Evolutionary conservation across 2,797 vertebrate genomes (phyloP).

Genomic region (Sebastes umbrosus): DNA sequence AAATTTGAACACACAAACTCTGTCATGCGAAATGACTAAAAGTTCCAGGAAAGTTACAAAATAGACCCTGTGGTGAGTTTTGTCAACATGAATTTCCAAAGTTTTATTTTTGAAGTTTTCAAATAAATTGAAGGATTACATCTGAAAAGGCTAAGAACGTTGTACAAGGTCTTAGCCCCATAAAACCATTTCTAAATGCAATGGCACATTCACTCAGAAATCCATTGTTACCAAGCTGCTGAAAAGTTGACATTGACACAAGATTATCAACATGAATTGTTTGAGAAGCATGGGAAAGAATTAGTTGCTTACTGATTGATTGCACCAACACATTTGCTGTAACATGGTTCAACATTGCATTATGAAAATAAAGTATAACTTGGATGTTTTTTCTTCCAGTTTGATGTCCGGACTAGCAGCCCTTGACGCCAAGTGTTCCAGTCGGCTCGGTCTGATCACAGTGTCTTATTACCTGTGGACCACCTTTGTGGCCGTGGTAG

Average conservation of each 20-base stretch:
- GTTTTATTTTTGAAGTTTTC: background rate
- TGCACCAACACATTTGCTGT: background rate
- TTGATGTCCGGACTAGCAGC: conserved; percentile 96
- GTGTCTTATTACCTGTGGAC: conserved; percentile 98
- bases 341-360: background rate
- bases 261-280: background rate
- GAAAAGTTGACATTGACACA: background rate
- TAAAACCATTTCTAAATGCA: background rate
- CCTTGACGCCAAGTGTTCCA: conserved; percentile 94
- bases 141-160: background rate
- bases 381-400: conserved; percentile 72
- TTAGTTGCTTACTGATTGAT: background rate
- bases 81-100: background rate
- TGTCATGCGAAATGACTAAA: background rate
- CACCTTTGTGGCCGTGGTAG: conserved; percentile 94
- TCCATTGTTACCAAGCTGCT: background rate
- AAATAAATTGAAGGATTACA: background rate
- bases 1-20: background rate
- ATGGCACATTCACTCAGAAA: background rate
- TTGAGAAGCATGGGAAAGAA: background rate
- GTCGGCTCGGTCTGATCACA: conserved; percentile 93
- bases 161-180: background rate
- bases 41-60: background rate
- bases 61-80: background rate
- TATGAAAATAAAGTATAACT: background rate